Evolutionary conservation across 2,888 invertebrate species (phyloP), one percentile per base, ranked within the genome.

Genomic region (Alsophila aescularia): DNA sequence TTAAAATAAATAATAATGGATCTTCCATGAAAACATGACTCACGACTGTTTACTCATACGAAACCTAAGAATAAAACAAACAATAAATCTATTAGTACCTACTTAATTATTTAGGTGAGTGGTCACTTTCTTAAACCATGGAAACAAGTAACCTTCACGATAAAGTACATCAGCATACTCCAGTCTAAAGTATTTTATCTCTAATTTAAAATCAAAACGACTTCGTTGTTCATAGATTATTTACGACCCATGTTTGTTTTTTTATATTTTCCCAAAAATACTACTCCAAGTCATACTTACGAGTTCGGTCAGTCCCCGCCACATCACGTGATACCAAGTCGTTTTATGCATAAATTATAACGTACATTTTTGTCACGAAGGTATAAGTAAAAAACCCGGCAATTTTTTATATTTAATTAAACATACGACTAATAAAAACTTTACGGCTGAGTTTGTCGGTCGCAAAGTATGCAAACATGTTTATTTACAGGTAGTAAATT

Each of bases 291-390:
- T 49, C 49, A 35, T 43, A 53, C 45, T 36, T 32, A 48, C 36
- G 29, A 54, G 36, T 48, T 32, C 24, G 52, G 55, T 40, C 55
- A 56, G 32, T 31, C 47, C 41, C 36, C 45, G 45, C 48, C 29
- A 50, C 24, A 51, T 60, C 31, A 50, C 62, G 59, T 62, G 62
- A 42, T 37, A 27, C 12, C 21, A 16, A 42, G 54, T 57, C 56
- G 42, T 62, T 62, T 52, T 52, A 60, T 55, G 54, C 50, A 60
- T 58, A 60, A 55, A 52, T 60, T 59, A 58, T 57, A 62, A 60
- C 32, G 49, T 48, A 49, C 49, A 55, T 37, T 56, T 29, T 56
- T 29, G 55, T 58, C 62, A 60, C 59, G 59, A 62, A 58, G 36
- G 45, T 49, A 50, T 53, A 48, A 48, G 51, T 53, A 53, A 54